phyloP scores from a whole-genome alignment of 37 sponge, comb jelly and placozoan species.

The Axinella damicornis region DNA sequence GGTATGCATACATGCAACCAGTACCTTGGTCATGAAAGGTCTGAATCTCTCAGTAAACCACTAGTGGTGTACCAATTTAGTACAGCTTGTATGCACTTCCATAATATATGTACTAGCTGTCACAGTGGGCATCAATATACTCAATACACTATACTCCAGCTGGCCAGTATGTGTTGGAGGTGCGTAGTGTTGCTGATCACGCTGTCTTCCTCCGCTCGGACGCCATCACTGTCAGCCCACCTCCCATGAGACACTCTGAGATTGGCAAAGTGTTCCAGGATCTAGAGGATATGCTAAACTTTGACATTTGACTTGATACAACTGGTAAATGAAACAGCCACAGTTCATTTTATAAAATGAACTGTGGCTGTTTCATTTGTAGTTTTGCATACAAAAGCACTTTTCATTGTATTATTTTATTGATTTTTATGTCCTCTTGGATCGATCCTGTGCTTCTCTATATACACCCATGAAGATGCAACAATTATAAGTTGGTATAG shows the following conservation, averaged over 20 bases:
- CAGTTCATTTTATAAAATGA: too few relatives aligned
- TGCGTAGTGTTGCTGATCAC: constrained; percentile 51
- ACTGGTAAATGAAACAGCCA: too few relatives aligned
- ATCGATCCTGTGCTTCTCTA: too few relatives aligned
- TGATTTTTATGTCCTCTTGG: too few relatives aligned
- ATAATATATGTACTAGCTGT: too few relatives aligned
- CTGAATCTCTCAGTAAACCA: background rate
- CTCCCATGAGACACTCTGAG: constrained; percentile 69
- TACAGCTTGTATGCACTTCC: background rate
- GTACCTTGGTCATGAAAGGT: background rate
- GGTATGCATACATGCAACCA: constrained; percentile 49
- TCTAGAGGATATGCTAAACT: constrained; percentile 72
- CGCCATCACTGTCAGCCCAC: constrained; percentile 60
- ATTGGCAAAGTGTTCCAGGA: constrained; percentile 78
- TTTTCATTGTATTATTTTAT: background rate
- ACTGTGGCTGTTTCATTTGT: background rate
- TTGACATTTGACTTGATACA: constrained; percentile 15
- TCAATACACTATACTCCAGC: constrained; percentile 25
- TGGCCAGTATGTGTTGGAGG: constrained; percentile 74
- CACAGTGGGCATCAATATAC: too few relatives aligned
- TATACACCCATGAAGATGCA: too few relatives aligned
- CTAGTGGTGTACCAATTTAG: background rate
- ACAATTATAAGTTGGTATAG: too few relatives aligned
- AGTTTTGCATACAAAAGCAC: background rate
- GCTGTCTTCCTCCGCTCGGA: constrained; percentile 30